Conservation (phyloP, 2,888 invertebrate genomes). For the Entomobrya multifasciata region DNA sequence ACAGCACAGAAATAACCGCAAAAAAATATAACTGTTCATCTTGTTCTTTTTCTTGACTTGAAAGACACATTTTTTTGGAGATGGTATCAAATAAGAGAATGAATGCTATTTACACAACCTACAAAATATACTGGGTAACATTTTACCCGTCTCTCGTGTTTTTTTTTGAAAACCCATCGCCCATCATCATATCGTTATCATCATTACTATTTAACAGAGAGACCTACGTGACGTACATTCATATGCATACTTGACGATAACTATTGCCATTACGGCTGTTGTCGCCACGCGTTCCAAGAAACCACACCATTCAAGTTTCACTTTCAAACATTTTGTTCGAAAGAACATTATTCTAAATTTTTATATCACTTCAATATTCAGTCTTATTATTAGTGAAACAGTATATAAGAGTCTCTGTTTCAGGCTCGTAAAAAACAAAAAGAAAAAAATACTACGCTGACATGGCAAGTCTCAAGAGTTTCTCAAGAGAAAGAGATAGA, state of each 20-base stretch:
- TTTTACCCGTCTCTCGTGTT: neutral
- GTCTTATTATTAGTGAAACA: neutral
- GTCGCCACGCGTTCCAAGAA: conserved; percentile 55
- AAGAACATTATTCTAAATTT: conserved; percentile 22
- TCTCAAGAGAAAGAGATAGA: neutral
- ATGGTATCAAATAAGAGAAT: neutral
- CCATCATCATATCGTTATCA: conserved; percentile 20
- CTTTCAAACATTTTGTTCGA: neutral
- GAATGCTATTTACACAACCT: conserved; percentile 8
- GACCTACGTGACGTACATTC: too few relatives aligned
- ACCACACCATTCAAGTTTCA: neutral
- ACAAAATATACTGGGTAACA: too few relatives aligned
- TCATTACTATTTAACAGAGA: conserved; percentile 30
- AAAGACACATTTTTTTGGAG: conserved; percentile 16
- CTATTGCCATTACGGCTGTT: neutral
- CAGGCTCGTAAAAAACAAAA: conserved; percentile 61
- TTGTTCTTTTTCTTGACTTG: conserved; percentile 31
- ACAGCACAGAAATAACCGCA: neutral
- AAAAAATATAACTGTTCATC: neutral
- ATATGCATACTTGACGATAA: neutral
- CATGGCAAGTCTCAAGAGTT: conserved; percentile 53
- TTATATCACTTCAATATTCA: neutral
- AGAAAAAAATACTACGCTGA: conserved; percentile 43
- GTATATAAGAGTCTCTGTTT: neutral
- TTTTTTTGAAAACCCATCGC: conserved; percentile 21